Evolutionary conservation across 2,113 vertebrate species (phyloP), one percentile per base, ranked within the genome.

Genomic region (Caloenas nicobarica): DNA sequence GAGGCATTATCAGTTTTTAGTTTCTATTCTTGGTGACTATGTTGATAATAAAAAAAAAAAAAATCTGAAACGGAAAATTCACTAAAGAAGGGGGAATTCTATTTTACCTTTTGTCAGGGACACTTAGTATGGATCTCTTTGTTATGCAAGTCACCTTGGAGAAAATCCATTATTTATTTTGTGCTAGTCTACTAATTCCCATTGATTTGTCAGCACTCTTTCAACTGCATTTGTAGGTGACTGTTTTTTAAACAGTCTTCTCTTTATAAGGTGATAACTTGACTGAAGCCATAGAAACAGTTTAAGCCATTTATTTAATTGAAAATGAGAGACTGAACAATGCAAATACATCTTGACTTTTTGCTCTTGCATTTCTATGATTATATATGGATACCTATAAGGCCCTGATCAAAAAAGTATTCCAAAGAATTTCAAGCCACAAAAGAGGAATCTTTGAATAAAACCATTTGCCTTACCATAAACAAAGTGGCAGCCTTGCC

Each of bases 151-250:
- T 66, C 76, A 42, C 13, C 46, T 84, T 86, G 31, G 14, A 81
- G 64, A 95, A 81, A 88, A 83, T 81, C 21, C 3, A 5, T 66
- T 92, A 57, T 58, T 94, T 87, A 31, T 83, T 92, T 92, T 80
- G 16, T 77, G 5, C 28, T 66, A 70, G n/a, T 84, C 51, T 69
- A 50, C 42, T 93, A 86, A 88, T 92, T 93, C 34, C 5, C 13
- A 84, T 34, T 92, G 56, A 92, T 86, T 86, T 78, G 46, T 73
- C 56, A 77, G 54, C 17, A 65, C 5, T 86, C 62, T 80, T 87
- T 89, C 58, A 94, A 65, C 16, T 90, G 28, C 24, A 70, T 44
- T 24, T 77, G 31, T 65, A 66, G 44, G 54, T 83, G 40, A 83
- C 71, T 44, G 21, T 0, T 60, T 86, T 95, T 94, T 42, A 85